Evolutionary conservation across 2,113 vertebrate species (phyloP).

Genomic region (Hippocampus abdominalis): DNA sequence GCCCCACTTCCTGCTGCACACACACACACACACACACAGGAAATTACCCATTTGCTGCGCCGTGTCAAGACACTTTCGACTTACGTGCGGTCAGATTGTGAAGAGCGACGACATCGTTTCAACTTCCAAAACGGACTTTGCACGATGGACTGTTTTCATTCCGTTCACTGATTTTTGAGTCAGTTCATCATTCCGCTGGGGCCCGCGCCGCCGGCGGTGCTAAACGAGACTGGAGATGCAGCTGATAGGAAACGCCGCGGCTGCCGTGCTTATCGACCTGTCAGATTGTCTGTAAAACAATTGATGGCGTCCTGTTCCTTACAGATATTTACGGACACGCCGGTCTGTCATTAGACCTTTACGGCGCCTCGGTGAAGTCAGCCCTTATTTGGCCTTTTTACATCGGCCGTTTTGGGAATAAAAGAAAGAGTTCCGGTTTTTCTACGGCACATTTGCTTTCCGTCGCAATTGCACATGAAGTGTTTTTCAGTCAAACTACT

Average conservation of each 20-base stretch:
- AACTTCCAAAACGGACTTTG: not conserved
- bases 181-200: not conserved
- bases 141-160: not conserved
- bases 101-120: not conserved
- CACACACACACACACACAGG: slow-evolving; percentile 62
- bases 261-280: slow-evolving; percentile 29
- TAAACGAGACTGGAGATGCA: slow-evolving; percentile 5
- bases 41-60: slow-evolving; percentile 68
- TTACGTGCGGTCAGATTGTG: slow-evolving; percentile 26
- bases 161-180: not conserved
- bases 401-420: not conserved
- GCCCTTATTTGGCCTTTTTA: not conserved
- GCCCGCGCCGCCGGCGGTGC: not conserved
- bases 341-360: slow-evolving; percentile 3
- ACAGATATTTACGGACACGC: slow-evolving; percentile 17
- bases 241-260: slow-evolving; percentile 12
- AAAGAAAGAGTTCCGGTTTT: not conserved
- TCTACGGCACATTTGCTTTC: not conserved
- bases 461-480: not conserved
- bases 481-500: not conserved
- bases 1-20: slow-evolving; percentile 68
- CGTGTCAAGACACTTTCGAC: slow-evolving; percentile 54
- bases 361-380: not conserved
- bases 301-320: slow-evolving; percentile 21
- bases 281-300: slow-evolving; percentile 17